Percentiles rank a stretch among this genome's conserved stretches.
phyloP scores from a whole-genome alignment of 2,888 invertebrate species.

The Polyommatus iphigenia region DNA sequence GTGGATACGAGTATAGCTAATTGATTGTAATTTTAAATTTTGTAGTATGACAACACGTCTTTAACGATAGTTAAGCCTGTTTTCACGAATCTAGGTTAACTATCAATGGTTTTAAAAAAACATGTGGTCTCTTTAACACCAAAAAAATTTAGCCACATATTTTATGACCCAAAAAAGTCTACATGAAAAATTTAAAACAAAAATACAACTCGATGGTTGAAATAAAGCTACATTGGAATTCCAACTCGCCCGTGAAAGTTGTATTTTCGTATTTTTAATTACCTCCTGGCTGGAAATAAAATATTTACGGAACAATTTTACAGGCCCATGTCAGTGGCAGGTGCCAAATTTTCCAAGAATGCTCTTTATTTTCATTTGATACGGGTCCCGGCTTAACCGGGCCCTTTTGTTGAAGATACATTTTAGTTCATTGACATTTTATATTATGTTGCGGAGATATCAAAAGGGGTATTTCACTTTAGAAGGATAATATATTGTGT shows the following conservation, averaged over 20 bases:
- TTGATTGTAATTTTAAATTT: no score
- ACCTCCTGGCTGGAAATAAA: slow-evolving; percentile 10
- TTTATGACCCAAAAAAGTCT: not conserved
- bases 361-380: slow-evolving; percentile 8
- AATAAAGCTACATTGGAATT: slow-evolving; percentile 19
- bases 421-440: slow-evolving; percentile 1
- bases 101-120: not conserved
- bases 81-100: no score
- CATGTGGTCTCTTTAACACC: no score
- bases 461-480: not conserved
- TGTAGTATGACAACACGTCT: no score
- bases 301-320: slow-evolving; percentile 22
- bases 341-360: slow-evolving; percentile 19
- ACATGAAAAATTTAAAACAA: not conserved
- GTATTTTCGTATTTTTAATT: slow-evolving; percentile 28
- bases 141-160: not conserved
- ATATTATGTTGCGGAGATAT: not conserved
- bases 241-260: not conserved
- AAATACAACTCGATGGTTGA: not conserved
- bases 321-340: not conserved
- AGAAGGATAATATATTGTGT: not conserved
- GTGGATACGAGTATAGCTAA: no score
- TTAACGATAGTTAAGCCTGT: no score
- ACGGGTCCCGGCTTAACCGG: not conserved
- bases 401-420: not conserved